These are phyloP conservation scores for Pollachius pollachius DNA, from an alignment of 2,113 vertebrate genomes.

Conservation along the genomic window DNA sequence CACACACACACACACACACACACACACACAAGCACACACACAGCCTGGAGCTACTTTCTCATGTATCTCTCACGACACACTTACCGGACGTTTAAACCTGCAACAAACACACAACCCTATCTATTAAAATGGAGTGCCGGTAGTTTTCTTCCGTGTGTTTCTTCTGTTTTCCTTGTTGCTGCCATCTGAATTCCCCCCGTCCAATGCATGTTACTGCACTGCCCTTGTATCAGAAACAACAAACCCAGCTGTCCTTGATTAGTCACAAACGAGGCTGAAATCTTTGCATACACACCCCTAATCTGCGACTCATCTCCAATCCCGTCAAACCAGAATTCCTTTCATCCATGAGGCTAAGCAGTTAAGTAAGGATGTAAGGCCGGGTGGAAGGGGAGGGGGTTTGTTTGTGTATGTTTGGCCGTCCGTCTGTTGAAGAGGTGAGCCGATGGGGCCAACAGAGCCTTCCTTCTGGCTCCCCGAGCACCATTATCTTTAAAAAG, in stretches of 20 bases:
- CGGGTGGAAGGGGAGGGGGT: conserved; percentile 4
- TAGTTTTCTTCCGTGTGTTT: conserved; percentile 25
- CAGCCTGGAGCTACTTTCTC: neutral
- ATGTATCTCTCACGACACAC: conserved; percentile 7
- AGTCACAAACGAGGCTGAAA: conserved; percentile 54
- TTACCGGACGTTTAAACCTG: conserved; percentile 39
- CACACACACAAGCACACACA: neutral
- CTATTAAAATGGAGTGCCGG: conserved; percentile 61
- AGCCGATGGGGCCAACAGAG: neutral
- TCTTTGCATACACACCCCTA: conserved; percentile 25
- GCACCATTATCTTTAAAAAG: conserved; percentile 65
- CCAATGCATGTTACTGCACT: neutral
- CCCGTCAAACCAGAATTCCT: conserved; percentile 32
- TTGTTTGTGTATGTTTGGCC: conserved; percentile 56
- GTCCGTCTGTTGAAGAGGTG: conserved; percentile 16
- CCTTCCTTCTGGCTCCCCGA: conserved; percentile 20
- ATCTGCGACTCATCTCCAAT: conserved; percentile 37
- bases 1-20: too few relatives aligned
- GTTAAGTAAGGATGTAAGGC: neutral
- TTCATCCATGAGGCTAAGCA: conserved; percentile 44
- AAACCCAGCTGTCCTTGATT: conserved; percentile 63
- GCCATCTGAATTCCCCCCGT: neutral
- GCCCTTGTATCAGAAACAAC: conserved; percentile 8
- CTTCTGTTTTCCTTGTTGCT: neutral
- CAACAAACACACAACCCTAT: conserved; percentile 36